These are phyloP conservation scores for Larimichthys crocea DNA, from an alignment of 2,113 vertebrate genomes.

Conservation along the genomic window DNA sequence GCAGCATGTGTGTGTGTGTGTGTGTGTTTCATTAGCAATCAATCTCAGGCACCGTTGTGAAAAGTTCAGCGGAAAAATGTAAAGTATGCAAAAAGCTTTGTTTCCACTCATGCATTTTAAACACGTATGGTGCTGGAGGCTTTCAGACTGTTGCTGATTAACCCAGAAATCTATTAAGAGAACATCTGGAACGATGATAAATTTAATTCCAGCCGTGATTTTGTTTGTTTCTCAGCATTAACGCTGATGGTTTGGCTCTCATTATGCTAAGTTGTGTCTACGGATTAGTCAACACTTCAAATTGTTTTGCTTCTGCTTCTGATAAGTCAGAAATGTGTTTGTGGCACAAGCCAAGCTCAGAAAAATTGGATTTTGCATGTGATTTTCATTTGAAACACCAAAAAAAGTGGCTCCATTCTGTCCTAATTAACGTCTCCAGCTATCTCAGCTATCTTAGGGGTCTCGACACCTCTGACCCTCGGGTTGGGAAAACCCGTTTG, in stretches of 20 bases:
- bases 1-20: background rate
- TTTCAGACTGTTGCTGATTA: slow-evolving; percentile 3
- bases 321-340: slow-evolving; percentile 10
- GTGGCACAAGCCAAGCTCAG: background rate
- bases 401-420: slow-evolving; percentile 24
- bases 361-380: background rate
- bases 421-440: slow-evolving; percentile 20
- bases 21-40: slow-evolving; percentile 25
- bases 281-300: slow-evolving; percentile 14
- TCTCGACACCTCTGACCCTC: slow-evolving; percentile 59
- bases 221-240: slow-evolving; percentile 2
- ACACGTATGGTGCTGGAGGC: slow-evolving; percentile 13
- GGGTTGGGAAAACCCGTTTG: slow-evolving; percentile 44
- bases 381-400: slow-evolving; percentile 14
- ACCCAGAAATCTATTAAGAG: slow-evolving; percentile 8
- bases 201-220: background rate
- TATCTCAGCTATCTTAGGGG: slow-evolving; percentile 40
- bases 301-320: slow-evolving; percentile 34
- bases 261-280: background rate
- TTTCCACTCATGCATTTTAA: slow-evolving; percentile 19
- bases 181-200: slow-evolving; percentile 8
- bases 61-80: slow-evolving; percentile 31
- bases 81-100: slow-evolving; percentile 5
- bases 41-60: background rate
- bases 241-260: background rate